A percentile compares a stretch with the other conserved stretches of the same genome.
These are phyloP conservation scores for Paguma larvata DNA, from an alignment of 2,797 vertebrate species.

Conservation along the genomic window DNA sequence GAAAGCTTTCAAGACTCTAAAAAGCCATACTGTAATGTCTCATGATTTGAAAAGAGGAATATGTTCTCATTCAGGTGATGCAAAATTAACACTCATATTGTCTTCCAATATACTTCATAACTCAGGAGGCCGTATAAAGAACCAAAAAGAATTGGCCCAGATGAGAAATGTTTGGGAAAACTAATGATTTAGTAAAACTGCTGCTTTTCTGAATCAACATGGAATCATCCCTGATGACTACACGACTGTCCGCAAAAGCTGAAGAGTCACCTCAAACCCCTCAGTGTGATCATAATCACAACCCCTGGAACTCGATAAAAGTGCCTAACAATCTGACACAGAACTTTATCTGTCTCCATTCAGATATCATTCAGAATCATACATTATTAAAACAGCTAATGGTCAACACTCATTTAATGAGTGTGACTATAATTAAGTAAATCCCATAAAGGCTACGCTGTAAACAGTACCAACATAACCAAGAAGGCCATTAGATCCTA, in stretches of 20 bases:
- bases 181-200: neutral
- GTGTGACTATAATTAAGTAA: neutral
- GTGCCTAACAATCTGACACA: neutral
- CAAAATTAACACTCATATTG: neutral
- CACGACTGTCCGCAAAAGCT: neutral
- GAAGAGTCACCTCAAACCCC: neutral
- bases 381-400: neutral
- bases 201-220: conserved; percentile 5
- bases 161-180: neutral
- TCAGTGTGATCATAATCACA: neutral
- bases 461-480: neutral
- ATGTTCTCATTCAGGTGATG: neutral
- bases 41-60: conserved; percentile 51
- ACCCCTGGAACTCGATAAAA: neutral
- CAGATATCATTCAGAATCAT: conserved; percentile 29
- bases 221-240: neutral
- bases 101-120: conserved; percentile 29
- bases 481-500: neutral
- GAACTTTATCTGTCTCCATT: neutral
- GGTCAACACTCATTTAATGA: neutral
- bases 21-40: neutral
- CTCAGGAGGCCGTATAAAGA: neutral
- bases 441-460: neutral
- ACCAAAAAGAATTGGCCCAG: neutral
- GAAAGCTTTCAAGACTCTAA: conserved; percentile 50